These are phyloP conservation scores for Trichonephila clavata DNA, from an alignment of 1,140 invertebrate genomes.

Conservation along the genomic window DNA sequence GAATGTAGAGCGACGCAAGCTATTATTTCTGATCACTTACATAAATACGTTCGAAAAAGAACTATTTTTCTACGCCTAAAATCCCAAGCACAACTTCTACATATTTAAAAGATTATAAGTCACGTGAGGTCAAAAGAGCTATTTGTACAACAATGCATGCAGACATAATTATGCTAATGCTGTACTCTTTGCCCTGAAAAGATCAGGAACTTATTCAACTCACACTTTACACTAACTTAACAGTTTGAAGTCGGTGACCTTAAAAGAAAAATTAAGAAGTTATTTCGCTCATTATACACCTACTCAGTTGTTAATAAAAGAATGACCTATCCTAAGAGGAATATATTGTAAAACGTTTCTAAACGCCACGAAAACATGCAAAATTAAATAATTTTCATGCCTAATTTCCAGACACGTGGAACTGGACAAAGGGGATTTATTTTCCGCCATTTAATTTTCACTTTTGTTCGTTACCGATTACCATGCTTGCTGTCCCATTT, in stretches of 20 bases:
- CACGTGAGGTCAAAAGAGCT: background rate
- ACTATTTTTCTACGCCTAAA: too few relatives aligned
- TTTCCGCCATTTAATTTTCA: conserved; percentile 14
- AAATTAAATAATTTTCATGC: conserved; percentile 5
- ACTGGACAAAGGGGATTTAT: background rate
- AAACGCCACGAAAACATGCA: background rate
- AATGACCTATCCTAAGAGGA: background rate
- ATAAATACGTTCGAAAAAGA: too few relatives aligned
- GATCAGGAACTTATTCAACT: background rate
- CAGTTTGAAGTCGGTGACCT: background rate
- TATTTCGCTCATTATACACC: background rate
- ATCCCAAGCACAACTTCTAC: background rate
- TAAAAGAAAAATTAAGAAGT: background rate
- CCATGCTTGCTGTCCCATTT: background rate
- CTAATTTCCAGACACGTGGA: background rate
- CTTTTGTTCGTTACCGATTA: conserved; percentile 17
- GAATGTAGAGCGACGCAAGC: too few relatives aligned
- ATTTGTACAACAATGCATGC: background rate
- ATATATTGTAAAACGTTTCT: background rate
- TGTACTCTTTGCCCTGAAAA: background rate
- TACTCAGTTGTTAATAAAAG: background rate
- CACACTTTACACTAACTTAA: background rate
- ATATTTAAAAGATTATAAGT: background rate
- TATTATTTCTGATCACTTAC: too few relatives aligned
- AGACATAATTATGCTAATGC: background rate